Conservation (phyloP, 2,888 invertebrate species). For the Dryadula phaetusa region DNA sequence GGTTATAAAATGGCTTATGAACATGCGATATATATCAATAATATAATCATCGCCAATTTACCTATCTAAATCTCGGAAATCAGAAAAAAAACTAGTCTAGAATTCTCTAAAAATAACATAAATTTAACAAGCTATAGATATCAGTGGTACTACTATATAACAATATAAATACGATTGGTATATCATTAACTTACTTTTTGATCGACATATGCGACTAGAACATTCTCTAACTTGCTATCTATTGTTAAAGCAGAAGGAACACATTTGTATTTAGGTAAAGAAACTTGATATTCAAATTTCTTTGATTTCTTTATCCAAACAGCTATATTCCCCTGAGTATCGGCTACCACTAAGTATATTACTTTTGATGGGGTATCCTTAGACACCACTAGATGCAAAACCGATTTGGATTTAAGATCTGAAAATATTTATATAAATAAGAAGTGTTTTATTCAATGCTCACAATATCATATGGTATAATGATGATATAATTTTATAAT, state of each 20-base stretch:
- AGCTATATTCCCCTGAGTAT: constrained; percentile 86
- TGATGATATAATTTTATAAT: no score
- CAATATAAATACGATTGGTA: no score
- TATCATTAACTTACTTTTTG: constrained; percentile 86
- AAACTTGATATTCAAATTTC: constrained; percentile 74
- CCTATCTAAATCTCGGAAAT: no score
- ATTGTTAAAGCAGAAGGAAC: constrained; percentile 90
- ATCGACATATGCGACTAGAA: constrained; percentile 91
- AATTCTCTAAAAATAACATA: no score
- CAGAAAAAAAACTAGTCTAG: no score
- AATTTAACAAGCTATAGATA: no score
- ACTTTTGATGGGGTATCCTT: constrained; percentile 52
- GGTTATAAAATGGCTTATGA: no score
- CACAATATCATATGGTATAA: not conserved
- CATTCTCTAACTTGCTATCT: constrained; percentile 81
- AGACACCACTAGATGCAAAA: constrained; percentile 69
- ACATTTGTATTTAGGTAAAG: constrained; percentile 88
- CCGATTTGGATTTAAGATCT: constrained; percentile 85
- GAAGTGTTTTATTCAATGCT: not conserved
- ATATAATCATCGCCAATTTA: no score
- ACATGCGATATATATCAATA: no score
- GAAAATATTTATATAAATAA: constrained; percentile 37
- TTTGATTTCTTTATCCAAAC: constrained; percentile 82
- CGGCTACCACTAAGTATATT: constrained; percentile 87
- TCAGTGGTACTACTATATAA: no score